Conservation (phyloP, 2,888 invertebrate species). For the Phortica magna region DNA sequence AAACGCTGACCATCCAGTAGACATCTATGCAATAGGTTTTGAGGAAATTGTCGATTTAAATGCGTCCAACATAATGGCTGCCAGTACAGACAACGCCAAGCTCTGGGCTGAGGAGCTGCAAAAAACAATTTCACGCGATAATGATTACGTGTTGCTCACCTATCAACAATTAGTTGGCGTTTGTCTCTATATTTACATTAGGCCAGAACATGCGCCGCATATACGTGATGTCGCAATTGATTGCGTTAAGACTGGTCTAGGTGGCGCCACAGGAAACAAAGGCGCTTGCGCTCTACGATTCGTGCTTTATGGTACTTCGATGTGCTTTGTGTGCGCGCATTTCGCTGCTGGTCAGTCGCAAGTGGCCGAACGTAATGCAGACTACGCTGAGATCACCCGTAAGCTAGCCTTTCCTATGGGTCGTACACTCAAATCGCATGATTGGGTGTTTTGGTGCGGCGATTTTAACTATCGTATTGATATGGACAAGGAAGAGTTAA, state of each 20-base stretch:
- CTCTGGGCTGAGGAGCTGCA: conserved; percentile 97
- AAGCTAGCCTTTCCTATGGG: conserved; percentile 96
- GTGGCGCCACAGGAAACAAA: conserved; percentile 98
- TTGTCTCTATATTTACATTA: conserved; percentile 95
- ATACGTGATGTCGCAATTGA: conserved; percentile 96
- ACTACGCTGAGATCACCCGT: conserved; percentile 96
- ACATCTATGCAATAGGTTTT: conserved; percentile 98
- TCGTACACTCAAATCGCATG: conserved; percentile 94
- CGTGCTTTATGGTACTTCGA: conserved; percentile 93
- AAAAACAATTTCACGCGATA: conserved; percentile 90
- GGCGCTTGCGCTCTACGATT: conserved; percentile 96
- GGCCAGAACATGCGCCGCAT: conserved; percentile 91
- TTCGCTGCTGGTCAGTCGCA: conserved; percentile 99
- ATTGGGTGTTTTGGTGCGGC: conserved; percentile 99
- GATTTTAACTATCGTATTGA: conserved; percentile 99
- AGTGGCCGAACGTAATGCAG: conserved; percentile 91
- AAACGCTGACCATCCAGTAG: conserved; percentile 81
- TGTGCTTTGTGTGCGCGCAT: conserved; percentile 99
- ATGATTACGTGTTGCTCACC: conserved; percentile 93
- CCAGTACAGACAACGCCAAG: conserved; percentile 93
- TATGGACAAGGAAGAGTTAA: conserved; percentile 95
- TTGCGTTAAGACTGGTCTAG: conserved; percentile 98
- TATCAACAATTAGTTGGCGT: conserved; percentile 98
- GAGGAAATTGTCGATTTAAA: conserved; percentile 99
- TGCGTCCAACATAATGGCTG: conserved; percentile 98